These are phyloP conservation scores for Chloroceryle amazona DNA, from an alignment of 2,797 vertebrate species.

Conservation along the genomic window DNA sequence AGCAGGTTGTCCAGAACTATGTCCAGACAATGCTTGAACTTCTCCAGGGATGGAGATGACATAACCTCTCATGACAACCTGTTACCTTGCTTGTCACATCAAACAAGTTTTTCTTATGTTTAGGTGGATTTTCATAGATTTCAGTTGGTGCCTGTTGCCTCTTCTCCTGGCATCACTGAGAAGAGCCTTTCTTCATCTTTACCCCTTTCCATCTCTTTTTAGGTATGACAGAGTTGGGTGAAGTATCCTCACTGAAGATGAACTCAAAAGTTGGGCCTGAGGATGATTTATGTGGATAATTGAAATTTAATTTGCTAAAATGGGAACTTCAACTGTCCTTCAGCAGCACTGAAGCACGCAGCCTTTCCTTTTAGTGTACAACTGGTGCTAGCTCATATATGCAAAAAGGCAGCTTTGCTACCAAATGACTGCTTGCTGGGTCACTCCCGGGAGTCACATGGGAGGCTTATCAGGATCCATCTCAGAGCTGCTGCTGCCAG, in stretches of 20 bases:
- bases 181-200: background rate
- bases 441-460: rapidly evolving
- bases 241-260: background rate
- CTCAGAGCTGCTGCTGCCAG: background rate
- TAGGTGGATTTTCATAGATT: background rate
- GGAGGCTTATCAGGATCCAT: background rate
- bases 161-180: background rate
- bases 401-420: background rate
- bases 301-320: background rate
- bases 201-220: background rate
- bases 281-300: background rate
- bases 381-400: rapidly evolving
- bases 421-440: background rate
- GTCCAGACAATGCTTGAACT: background rate
- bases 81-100: background rate
- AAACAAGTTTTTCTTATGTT: background rate
- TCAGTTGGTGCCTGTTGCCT: background rate
- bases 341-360: background rate
- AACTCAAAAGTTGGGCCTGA: background rate
- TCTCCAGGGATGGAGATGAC: background rate
- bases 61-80: background rate
- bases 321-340: background rate
- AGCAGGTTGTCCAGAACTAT: background rate
- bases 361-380: background rate
- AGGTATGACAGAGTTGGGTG: rapidly evolving